Evolutionary conservation across 30 jellyfish, hydroid and myxozoan species (phyloP).

Genomic region (Hydractinia symbiolongicarpus): DNA sequence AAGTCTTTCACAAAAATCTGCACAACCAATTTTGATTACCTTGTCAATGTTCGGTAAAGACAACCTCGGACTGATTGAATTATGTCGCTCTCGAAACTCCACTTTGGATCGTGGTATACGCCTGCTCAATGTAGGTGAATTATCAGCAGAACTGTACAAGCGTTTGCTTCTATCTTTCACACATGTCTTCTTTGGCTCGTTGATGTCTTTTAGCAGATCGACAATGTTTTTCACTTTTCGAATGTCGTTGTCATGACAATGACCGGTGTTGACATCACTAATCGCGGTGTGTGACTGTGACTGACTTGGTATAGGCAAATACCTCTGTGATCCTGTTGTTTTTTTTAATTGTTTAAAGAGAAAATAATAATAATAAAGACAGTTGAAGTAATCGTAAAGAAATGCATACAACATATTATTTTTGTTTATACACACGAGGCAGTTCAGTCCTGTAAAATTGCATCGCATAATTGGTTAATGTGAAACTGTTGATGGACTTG

Average conservation of each 20-base stretch:
- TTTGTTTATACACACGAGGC: no score
- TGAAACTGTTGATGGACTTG: no score
- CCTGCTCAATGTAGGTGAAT: slow-evolving; percentile 11
- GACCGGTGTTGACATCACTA: no score
- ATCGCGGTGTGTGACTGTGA: no score
- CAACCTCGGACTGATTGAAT: slow-evolving; percentile 26
- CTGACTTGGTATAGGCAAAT: no score
- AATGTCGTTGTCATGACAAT: background rate
- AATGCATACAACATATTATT: no score
- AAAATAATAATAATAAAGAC: no score
- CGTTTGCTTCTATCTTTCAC: background rate
- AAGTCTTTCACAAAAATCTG: background rate
- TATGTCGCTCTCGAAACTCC: slow-evolving; percentile 15
- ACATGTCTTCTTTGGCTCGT: background rate
- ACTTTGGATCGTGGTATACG: background rate
- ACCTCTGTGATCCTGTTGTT: no score
- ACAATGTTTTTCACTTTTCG: slow-evolving; percentile 10
- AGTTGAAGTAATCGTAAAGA: no score
- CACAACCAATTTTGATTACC: slow-evolving; percentile 4
- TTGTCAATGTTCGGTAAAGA: slow-evolving; percentile 19
- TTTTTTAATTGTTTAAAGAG: no score
- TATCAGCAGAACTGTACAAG: slow-evolving; percentile 19
- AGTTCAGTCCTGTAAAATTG: no score
- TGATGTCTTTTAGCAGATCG: slow-evolving; percentile 3
- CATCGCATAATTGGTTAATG: no score